Base-by-base conservation (phyloP, 2,888 invertebrate species). In the Bimastos eiseni region DNA sequence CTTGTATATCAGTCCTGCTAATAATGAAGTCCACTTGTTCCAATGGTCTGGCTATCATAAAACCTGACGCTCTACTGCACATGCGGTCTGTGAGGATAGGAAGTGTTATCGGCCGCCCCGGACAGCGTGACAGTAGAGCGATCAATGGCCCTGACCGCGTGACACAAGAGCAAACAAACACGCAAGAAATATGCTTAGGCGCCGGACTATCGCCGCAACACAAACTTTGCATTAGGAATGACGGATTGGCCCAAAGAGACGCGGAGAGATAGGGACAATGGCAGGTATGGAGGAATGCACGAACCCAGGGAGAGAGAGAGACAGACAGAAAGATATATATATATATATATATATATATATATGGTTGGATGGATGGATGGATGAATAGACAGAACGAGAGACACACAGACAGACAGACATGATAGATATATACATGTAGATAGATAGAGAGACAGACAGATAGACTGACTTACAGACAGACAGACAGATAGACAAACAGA, bases 21-120 rank as follows among this genome's bases (percentile, higher is more conserved):
- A 70, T 70, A 70, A 70, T 70, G 70, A 70, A 70, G 70, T 70
- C 70, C 70, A 70, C 70, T 70, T 70, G 70, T 70, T 70, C 70
- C 30, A 70, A n/a, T 70, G 70, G 70, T 70, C n/a, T 70, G 30
- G 0, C 70, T 8, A 70, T 70, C 70, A 70, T 70, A 70, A 70
- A 70, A n/a, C 70, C 70, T n/a, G 70, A 70, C 70, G 70, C 70
- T 70, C 70, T 70, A 13, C 70, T 70, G 70, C 70, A 70, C 70
- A 70, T 13, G 70, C 70, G 70, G 70, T 70, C 70, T 70, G 70
- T 70, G 70, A n/a, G 30, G 70, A 70, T 70, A n/a, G 70, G 70
- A 70, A 70, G 70, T n/a, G 70, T 70, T 70, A 70, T 70, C 70
- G 70, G 70, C n/a, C 70, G 70, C 70, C 70, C 5, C n/a, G 70